A percentile compares a stretch with the other conserved stretches of the same genome.
phyloP scores from a whole-genome alignment of 2,113 vertebrate genomes.

The Paratilapia polleni region DNA sequence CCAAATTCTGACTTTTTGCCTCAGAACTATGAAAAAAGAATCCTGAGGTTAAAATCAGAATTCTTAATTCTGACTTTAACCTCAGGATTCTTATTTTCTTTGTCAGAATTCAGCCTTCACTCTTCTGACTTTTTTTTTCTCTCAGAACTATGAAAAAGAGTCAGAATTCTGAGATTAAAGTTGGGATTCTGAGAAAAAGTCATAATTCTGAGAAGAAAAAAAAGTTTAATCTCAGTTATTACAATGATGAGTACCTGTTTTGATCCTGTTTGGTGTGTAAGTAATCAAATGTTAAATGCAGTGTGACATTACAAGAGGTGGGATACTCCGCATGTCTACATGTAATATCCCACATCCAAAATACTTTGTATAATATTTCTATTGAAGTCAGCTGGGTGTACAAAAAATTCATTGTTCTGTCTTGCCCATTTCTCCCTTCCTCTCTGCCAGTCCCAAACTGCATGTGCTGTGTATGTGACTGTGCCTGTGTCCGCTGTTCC shows the following conservation, averaged over 20 bases:
- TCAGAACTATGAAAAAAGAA: no score
- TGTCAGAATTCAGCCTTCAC: no score
- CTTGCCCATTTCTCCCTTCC: neutral
- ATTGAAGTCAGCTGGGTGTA: neutral
- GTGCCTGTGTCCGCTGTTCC: neutral
- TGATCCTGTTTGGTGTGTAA: neutral
- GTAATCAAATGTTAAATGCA: neutral
- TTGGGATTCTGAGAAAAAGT: neutral
- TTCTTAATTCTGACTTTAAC: no score
- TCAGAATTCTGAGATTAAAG: neutral
- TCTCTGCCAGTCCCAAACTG: slow-evolving; percentile 7
- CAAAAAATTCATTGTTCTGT: neutral
- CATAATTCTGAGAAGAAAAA: no score
- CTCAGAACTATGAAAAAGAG: neutral
- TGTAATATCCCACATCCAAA: neutral
- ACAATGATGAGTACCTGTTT: neutral
- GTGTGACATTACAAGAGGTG: neutral
- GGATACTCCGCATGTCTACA: neutral
- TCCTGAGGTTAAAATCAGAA: no score
- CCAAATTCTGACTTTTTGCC: neutral
- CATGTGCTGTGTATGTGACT: neutral
- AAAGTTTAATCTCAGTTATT: no score
- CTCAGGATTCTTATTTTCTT: no score
- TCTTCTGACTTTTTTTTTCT: neutral
- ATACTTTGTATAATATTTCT: neutral